These are phyloP conservation scores for Nemopilema nomurai DNA, from an alignment of 30 jellyfish, hydroid and myxozoan species.

Conservation along the genomic window DNA sequence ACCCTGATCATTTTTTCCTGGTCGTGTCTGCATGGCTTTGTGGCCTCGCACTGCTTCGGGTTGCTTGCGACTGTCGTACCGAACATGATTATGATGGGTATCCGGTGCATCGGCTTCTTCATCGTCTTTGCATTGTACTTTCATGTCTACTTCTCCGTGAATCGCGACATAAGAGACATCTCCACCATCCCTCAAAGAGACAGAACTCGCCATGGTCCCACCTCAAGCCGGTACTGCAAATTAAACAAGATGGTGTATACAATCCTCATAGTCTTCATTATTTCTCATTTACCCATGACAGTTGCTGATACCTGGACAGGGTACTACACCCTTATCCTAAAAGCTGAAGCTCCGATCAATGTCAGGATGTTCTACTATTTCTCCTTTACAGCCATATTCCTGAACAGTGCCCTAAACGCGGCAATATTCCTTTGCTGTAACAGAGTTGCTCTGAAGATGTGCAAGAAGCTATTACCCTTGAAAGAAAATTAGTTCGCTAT, in stretches of 20 bases:
- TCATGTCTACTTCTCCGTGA: constrained; percentile 16
- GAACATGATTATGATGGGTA: constrained; percentile 20
- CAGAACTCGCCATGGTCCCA: not conserved
- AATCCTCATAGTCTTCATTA: not conserved
- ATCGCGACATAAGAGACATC: not conserved
- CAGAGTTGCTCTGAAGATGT: not conserved
- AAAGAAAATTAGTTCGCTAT: not conserved
- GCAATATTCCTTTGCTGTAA: constrained; percentile 18
- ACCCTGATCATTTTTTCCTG: not conserved
- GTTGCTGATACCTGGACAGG: constrained; percentile 44
- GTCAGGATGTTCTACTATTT: constrained; percentile 29
- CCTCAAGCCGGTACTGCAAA: not conserved
- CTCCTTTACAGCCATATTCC: constrained; percentile 2
- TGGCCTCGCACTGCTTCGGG: constrained; percentile 26
- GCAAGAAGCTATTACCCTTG: not conserved
- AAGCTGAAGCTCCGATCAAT: constrained; percentile 26
- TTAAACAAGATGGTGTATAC: constrained; percentile 8
- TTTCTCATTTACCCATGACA: constrained; percentile 7
- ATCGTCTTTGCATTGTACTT: not conserved
- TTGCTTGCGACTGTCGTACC: not conserved
- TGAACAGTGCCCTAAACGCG: constrained; percentile 36
- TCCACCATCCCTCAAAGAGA: not conserved
- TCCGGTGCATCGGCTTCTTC: not conserved
- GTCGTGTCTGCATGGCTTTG: constrained; percentile 33
- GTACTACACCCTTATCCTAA: constrained; percentile 25